These are phyloP conservation scores for Tridacna crocea DNA, from an alignment of 2,888 invertebrate genomes.

Conservation along the genomic window DNA sequence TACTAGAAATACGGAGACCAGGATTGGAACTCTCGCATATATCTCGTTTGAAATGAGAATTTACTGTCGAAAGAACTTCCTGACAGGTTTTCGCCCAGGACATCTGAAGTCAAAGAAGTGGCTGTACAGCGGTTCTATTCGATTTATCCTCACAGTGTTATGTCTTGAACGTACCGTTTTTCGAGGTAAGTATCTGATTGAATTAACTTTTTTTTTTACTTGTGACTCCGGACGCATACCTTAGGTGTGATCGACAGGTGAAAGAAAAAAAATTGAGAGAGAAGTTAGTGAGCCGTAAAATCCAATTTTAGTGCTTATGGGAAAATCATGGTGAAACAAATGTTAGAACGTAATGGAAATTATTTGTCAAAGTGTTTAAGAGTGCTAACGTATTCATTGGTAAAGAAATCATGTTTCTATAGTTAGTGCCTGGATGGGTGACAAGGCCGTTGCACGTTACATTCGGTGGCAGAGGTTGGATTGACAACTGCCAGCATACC, in stretches of 20 bases:
- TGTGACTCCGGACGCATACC: not conserved
- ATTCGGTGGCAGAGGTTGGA: too few relatives aligned
- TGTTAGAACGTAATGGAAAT: too few relatives aligned
- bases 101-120: not conserved
- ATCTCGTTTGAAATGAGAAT: conserved; percentile 24
- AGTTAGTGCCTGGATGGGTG: too few relatives aligned
- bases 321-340: too few relatives aligned
- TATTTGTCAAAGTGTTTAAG: too few relatives aligned
- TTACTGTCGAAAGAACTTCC: conserved; percentile 38
- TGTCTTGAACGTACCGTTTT: not conserved
- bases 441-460: too few relatives aligned
- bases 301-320: not conserved
- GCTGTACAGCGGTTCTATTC: not conserved
- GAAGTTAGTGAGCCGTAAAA: conserved; percentile 10
- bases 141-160: not conserved
- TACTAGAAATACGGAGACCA: not conserved
- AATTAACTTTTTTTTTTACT: not conserved
- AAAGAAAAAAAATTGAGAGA: not conserved
- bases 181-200: not conserved
- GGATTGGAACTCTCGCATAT: conserved; percentile 7
- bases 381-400: too few relatives aligned
- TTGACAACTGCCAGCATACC: too few relatives aligned
- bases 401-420: too few relatives aligned
- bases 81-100: conserved; percentile 11
- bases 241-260: conserved; percentile 14